Percentiles rank a stretch among this genome's conserved stretches.
phyloP scores from a whole-genome alignment of 2,113 vertebrate genomes.

The Silurus asotus region DNA sequence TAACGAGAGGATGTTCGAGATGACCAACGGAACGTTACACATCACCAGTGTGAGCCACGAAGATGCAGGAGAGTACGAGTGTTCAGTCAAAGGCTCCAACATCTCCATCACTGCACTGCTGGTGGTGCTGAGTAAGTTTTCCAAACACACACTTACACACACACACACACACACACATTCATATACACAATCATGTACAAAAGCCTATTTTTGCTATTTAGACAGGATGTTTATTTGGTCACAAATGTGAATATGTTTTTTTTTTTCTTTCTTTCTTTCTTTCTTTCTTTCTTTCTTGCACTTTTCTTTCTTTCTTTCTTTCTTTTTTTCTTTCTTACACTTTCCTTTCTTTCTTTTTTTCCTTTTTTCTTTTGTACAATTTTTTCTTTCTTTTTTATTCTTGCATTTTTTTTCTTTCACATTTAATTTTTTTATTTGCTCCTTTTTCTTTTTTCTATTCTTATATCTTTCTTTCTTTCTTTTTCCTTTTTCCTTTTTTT shows the following conservation, averaged over 20 bases:
- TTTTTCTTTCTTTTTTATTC: too few relatives aligned
- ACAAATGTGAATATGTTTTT: neutral
- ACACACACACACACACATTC: slow-evolving; percentile 4
- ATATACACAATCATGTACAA: neutral
- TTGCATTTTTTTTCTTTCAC: neutral
- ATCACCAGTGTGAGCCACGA: slow-evolving; percentile 64
- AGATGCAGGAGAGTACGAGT: slow-evolving; percentile 75
- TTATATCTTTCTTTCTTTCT: neutral
- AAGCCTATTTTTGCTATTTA: neutral
- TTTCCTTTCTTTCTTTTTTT: neutral
- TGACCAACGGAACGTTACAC: slow-evolving; percentile 74
- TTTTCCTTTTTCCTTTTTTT: neutral
- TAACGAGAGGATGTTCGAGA: slow-evolving; percentile 68
- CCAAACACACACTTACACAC: neutral
- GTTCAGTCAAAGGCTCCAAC: slow-evolving; percentile 69
- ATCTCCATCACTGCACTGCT: slow-evolving; percentile 75
- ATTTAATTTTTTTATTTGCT: too few relatives aligned
- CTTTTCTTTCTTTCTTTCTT: neutral
- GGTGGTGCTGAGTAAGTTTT: slow-evolving; percentile 76
- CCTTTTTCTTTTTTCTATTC: neutral
- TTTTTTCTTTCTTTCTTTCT: neutral
- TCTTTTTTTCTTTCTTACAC: neutral
- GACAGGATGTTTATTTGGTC: neutral
- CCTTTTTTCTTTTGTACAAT: neutral
- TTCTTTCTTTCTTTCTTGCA: neutral